phyloP scores from a whole-genome alignment of 2,797 vertebrate species.

The Eulemur coronatus region DNA sequence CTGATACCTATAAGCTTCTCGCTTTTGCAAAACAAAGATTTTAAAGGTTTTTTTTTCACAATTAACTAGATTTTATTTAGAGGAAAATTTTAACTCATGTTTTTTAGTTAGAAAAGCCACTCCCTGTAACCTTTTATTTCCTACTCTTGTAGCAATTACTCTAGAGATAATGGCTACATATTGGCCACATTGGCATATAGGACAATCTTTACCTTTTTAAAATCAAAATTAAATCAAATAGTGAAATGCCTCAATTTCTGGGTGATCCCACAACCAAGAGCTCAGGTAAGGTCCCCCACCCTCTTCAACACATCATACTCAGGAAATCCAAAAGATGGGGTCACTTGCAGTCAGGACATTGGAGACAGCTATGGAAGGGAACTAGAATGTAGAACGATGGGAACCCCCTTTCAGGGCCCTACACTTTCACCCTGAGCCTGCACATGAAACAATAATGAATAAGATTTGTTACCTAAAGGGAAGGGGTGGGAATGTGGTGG shows the following conservation, averaged over 20 bases:
- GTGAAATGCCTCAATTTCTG: background rate
- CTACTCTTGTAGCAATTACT: background rate
- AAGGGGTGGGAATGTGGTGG: background rate
- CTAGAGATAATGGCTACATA: background rate
- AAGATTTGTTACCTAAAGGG: background rate
- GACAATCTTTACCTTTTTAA: background rate
- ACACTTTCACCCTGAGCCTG: background rate
- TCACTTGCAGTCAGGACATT: background rate
- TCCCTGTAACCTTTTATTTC: background rate
- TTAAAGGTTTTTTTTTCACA: background rate
- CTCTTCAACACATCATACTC: background rate
- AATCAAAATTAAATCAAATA: background rate
- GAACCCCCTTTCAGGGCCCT: background rate
- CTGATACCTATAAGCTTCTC: background rate
- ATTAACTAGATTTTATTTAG: background rate
- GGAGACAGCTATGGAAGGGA: background rate
- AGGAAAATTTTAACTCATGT: background rate
- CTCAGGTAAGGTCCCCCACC: background rate
- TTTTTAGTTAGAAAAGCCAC: background rate
- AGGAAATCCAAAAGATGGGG: background rate
- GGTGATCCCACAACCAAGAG: background rate
- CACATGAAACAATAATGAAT: background rate
- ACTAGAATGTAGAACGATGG: background rate
- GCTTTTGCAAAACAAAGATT: background rate
- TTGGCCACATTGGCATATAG: background rate